Base-by-base conservation (phyloP, 2,888 invertebrate species). In the Volucella inflata region DNA sequence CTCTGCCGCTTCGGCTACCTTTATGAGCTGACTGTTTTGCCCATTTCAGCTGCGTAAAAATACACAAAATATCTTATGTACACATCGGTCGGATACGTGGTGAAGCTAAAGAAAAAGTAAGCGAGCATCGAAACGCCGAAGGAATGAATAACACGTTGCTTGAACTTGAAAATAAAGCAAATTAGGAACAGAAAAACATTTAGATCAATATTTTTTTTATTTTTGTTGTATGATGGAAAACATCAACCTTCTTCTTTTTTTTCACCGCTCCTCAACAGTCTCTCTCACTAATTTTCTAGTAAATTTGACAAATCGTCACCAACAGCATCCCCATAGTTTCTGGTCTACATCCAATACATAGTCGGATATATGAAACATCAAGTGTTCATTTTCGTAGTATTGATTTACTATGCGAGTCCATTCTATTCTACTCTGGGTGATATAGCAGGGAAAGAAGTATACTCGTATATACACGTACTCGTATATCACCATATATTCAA, bases 141-240 rank as follows among this genome's bases (percentile, higher is more conserved):
- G 38, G 55, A 57, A 55, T 53, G 60, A 76, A 53, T 68, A 84
- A 75, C 71, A 80, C 71, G 67, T 67, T 60, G 75, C 16, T 42
- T 76, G 80, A 85, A 85, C 80, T 85, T 85, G 80, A 72, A 76
- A 80, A 76, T 71, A 75, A 50, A 85, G 38, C 70, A 71, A 85
- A 76, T 80, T 75, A 79, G 80, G 42, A 76, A 80, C 64, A 72
- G 67, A 62, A 64, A 76, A 71, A 67, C 71, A 77, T 74, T 78
- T 74, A 78, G 78, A 83, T 74, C 83, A 74, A 83, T 60, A 78
- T 83, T 74, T 51, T 67, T 8, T 30, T 0, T 55, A 8, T 55
- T 44, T 59, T 48, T 57, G 59, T 62, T 62, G 40, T 48, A 59
- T 59, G 59, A 36, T 76, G 50, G 30, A 38, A 62, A 51, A 50